Base-by-base conservation (phyloP, 1,140 invertebrate genomes). In the Himalopsyche phryganea region DNA sequence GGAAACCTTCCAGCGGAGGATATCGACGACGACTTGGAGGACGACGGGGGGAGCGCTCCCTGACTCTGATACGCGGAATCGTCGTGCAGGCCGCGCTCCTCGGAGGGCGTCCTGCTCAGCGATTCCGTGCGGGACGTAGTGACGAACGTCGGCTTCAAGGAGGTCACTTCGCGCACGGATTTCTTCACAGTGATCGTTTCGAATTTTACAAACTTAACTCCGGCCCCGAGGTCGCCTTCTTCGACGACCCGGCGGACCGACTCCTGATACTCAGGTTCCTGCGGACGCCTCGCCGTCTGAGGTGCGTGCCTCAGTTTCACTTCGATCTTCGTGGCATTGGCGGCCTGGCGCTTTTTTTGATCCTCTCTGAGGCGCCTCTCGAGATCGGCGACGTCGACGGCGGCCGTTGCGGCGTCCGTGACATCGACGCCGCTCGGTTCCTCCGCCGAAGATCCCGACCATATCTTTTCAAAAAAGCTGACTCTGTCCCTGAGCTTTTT, bases 401-500 rank as follows among this genome's bases (percentile, higher is more conserved):
- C 71, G 19, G 74, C 72, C 10, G 71, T 68, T 20, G 68, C 68
- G 40, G 68, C 68, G 40, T 68, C 68, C 11, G 56, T 40, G 23
- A 69, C 66, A 54, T 77, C 77, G 33, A 72, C 69, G 7, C 42
- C 52, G 28, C 71, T 49, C 11, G 73, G 70, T 46, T 80, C 76
- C 42, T 63, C 65, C 58, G 74, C 74, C 15, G 69, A 60, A 11
- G 73, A 69, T 2, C 83, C 81, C 17, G 81, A 80, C 85, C 86
- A 90, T 15, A 89, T 80, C 71, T 86, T 84, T 65, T 91, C 89
- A 71, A 87, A 90, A 69, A 89, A 89, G 48, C 77, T 84, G 51
- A 91, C 87, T 66, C 84, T 81, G 62, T 90, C 85, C 38, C 81
- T 77, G 10, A 90, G 77, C 38, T 83, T 75, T 67, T 71, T 71